Evolutionary conservation across 2,113 vertebrate genomes (phyloP).

Genomic region (Poeciliopsis retropinna): DNA sequence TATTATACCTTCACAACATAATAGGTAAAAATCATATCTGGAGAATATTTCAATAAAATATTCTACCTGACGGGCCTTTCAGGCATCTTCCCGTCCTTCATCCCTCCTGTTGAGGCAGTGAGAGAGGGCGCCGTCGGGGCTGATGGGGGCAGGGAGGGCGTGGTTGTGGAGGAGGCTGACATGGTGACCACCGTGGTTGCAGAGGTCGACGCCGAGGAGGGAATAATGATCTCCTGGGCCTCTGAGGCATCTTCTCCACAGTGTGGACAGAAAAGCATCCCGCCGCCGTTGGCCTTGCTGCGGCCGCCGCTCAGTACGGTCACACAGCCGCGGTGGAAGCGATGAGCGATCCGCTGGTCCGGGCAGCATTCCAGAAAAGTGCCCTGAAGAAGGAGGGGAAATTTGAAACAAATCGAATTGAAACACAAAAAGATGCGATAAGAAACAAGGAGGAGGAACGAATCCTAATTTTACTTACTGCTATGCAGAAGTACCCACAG

Average conservation of each 20-base stretch:
- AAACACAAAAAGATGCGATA: neutral
- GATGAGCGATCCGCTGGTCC: conserved; percentile 89
- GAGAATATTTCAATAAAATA: neutral
- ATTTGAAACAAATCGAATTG: neutral
- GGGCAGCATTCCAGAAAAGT: conserved; percentile 93
- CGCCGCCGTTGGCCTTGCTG: conserved; percentile 70
- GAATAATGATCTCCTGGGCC: conserved; percentile 89
- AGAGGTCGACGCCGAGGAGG: conserved; percentile 77
- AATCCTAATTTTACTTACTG: conserved; percentile 71
- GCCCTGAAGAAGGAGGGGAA: conserved; percentile 74
- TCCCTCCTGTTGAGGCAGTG: conserved; percentile 54
- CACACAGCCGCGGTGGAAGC: conserved; percentile 91
- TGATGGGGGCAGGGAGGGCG: conserved; percentile 60
- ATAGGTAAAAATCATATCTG: no score
- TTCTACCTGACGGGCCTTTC: conserved; percentile 77
- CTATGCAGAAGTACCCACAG: conserved; percentile 92
- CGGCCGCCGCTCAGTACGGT: conserved; percentile 84
- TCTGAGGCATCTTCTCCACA: conserved; percentile 92
- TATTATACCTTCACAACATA: no score
- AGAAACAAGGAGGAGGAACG: no score
- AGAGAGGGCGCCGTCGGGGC: conserved; percentile 57
- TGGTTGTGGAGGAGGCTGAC: conserved; percentile 78
- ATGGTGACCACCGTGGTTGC: conserved; percentile 82
- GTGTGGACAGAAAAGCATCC: conserved; percentile 92
- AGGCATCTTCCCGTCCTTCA: conserved; percentile 70